Evolutionary conservation across 2,113 vertebrate species (phyloP).

Genomic region (Cettia cetti): DNA sequence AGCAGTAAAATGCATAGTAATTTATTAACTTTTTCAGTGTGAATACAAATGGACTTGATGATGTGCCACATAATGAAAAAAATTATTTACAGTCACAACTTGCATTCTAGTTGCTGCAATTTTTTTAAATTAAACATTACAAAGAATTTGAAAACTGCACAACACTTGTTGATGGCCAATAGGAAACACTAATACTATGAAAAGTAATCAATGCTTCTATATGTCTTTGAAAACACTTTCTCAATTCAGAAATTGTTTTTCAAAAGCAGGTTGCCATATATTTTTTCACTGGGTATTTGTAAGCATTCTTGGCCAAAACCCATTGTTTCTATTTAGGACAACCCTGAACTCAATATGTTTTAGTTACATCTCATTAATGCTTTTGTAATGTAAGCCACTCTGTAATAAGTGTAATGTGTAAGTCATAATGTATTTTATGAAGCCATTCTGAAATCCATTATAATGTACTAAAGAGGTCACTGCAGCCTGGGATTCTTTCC

Average conservation of each 20-base stretch:
- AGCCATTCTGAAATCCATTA: neutral
- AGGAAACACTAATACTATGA: neutral
- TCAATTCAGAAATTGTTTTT: neutral
- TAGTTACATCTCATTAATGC: neutral
- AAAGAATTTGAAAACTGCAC: neutral
- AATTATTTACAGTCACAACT: slow-evolving; percentile 8
- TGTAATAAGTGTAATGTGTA: too few species aligned
- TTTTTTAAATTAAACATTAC: neutral
- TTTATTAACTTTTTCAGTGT: slow-evolving; percentile 53
- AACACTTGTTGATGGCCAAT: neutral
- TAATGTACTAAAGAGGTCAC: neutral
- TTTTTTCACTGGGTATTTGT: neutral
- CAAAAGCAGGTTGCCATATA: neutral
- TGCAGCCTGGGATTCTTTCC: neutral
- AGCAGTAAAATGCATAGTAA: slow-evolving; percentile 55
- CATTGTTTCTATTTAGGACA: neutral
- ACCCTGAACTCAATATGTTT: neutral
- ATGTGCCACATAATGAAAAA: slow-evolving; percentile 35
- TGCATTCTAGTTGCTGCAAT: neutral
- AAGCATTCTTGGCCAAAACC: neutral
- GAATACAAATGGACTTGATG: slow-evolving; percentile 43
- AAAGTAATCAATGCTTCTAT: neutral
- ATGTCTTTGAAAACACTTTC: neutral
- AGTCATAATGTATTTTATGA: neutral
- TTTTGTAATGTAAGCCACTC: neutral